Evolutionary conservation across 1,140 invertebrate genomes (phyloP).

Genomic region (Drosophila saltans): DNA sequence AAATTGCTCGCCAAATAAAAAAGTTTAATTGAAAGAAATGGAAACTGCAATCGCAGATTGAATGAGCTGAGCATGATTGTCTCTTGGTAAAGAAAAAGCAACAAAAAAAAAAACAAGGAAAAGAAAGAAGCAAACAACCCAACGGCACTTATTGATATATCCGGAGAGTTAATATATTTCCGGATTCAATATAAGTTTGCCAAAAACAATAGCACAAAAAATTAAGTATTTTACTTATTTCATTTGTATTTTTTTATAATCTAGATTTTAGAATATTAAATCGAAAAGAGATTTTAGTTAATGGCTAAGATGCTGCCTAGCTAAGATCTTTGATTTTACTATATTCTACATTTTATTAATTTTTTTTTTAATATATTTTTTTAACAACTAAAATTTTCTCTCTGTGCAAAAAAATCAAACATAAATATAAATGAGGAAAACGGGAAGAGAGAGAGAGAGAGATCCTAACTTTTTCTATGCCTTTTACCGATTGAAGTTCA

Average conservation of each 20-base stretch:
- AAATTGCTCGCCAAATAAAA: constrained; percentile 49
- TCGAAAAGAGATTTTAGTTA: too few relatives aligned
- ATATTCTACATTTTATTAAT: too few relatives aligned
- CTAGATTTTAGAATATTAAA: too few relatives aligned
- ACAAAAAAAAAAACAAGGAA: constrained; percentile 39
- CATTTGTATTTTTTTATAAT: too few relatives aligned
- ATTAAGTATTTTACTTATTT: too few relatives aligned
- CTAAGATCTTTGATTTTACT: too few relatives aligned
- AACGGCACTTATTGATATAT: constrained; percentile 75
- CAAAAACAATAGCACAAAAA: constrained; percentile 17
- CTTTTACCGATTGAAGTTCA: constrained; percentile 66
- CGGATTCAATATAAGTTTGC: not conserved
- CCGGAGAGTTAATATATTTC: constrained; percentile 49
- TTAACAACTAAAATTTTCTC: not conserved
- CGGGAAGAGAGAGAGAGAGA: constrained; percentile 9
- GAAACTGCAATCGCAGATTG: constrained; percentile 66
- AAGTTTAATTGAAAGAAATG: constrained; percentile 75
- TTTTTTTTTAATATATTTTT: too few relatives aligned
- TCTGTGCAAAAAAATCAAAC: not conserved
- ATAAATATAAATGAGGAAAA: not conserved
- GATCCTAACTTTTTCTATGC: constrained; percentile 51
- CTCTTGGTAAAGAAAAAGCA: too few relatives aligned
- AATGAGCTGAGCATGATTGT: constrained; percentile 40
- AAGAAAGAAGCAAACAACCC: not conserved
- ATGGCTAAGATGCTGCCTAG: too few relatives aligned